phyloP scores from a whole-genome alignment of 1,140 invertebrate genomes.

The Diorhabda carinulata region DNA sequence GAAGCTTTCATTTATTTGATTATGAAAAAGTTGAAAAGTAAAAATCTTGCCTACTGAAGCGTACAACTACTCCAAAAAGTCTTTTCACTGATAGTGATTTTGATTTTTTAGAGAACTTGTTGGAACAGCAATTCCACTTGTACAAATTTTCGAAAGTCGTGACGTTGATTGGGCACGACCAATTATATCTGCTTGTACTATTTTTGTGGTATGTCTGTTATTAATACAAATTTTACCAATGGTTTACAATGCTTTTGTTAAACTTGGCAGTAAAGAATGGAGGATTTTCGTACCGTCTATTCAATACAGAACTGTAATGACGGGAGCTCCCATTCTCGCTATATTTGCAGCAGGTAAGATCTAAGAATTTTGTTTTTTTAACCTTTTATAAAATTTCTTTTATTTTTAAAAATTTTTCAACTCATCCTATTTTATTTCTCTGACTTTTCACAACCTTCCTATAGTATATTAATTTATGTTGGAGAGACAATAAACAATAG shows the following conservation, averaged over 20 bases:
- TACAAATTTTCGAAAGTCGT: constrained; percentile 58
- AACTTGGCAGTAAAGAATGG: constrained; percentile 61
- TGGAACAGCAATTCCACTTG: constrained; percentile 56
- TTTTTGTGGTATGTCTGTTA: constrained; percentile 57
- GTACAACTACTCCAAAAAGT: no score
- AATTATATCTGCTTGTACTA: constrained; percentile 57
- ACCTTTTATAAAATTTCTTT: not conserved
- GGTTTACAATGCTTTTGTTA: constrained; percentile 56
- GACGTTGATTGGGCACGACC: constrained; percentile 60
- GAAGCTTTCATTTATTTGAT: no score
- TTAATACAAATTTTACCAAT: constrained; percentile 60
- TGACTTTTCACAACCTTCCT: no score
- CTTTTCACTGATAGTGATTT: not conserved
- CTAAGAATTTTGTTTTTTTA: not conserved
- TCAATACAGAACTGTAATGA: constrained; percentile 60
- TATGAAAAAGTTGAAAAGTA: no score
- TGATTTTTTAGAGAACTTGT: constrained; percentile 38
- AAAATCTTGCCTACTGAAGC: no score
- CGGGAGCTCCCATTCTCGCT: constrained; percentile 62
- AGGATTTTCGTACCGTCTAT: constrained; percentile 60
- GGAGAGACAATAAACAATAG: no score
- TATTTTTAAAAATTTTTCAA: no score
- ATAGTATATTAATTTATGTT: no score
- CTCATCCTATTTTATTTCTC: no score
- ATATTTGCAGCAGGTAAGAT: constrained; percentile 59